Evolutionary conservation across 1,140 invertebrate genomes (phyloP).

Genomic region (Drosophila pandora): DNA sequence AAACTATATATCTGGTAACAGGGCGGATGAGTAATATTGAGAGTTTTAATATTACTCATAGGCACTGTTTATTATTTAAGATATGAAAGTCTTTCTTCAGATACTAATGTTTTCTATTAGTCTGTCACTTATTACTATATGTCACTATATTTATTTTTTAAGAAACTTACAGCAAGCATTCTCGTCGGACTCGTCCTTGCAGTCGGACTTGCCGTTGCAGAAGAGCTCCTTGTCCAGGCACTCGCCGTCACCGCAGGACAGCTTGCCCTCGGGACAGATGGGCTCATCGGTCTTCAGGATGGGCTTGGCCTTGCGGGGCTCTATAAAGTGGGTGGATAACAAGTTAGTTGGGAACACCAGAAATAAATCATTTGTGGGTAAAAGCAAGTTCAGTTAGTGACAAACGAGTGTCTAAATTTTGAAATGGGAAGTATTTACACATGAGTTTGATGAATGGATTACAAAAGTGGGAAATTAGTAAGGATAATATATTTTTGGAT

Average conservation of each 20-base stretch:
- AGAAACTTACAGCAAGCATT: conserved; percentile 94
- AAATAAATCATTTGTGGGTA: not conserved
- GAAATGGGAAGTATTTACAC: conserved; percentile 69
- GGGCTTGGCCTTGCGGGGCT: conserved; percentile 93
- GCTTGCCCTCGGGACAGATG: conserved; percentile 93
- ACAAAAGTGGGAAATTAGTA: conserved; percentile 26
- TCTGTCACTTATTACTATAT: no score
- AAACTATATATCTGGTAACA: not conserved
- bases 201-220: conserved; percentile 96
- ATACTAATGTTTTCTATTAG: no score
- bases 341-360: not conserved
- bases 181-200: conserved; percentile 97
- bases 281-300: conserved; percentile 96
- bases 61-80: not conserved
- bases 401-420: conserved; percentile 75
- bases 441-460: conserved; percentile 33
- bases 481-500: conserved; percentile 7
- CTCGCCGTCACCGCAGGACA: conserved; percentile 94
- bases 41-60: not conserved
- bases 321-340: conserved; percentile 84
- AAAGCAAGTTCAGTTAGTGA: conserved; percentile 54
- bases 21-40: not conserved
- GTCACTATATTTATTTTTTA: no score
- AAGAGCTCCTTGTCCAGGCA: conserved; percentile 95
- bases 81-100: no score